Evolutionary conservation across 2,797 vertebrate species (phyloP), one percentile per base, ranked within the genome.

Genomic region (Clarias fuscus): DNA sequence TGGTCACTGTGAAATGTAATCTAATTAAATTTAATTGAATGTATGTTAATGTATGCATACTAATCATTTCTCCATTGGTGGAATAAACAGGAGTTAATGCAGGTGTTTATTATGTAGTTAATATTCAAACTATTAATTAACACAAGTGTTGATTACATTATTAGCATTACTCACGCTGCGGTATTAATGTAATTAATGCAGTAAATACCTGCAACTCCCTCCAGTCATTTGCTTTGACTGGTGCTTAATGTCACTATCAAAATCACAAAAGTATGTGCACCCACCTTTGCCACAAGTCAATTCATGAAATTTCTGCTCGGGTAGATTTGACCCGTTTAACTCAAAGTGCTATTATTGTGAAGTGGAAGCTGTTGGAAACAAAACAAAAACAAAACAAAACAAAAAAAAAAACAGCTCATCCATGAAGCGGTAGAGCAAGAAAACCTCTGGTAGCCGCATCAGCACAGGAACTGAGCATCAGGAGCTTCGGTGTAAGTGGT

Each of bases 31-130:
- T 58, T 13, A 13, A 68, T 48, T 33, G 18, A 67, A 67, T 82
- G 4, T 56, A 82, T 82, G 80, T 33, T 68, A 82, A 82, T 70
- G 20, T 68, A 82, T 70, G 65, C 65, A 15, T 30, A 70, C 8
- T 33, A 70, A 58, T 68, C 33, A 70, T 68, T 37, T 22, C 11
- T 2, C 2, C 27, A 82, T 70, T 58, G 80, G 64, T 67, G 64
- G 62, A 70, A 56, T 82, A 33, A 82, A 82, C 64, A 68, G 0
- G 64, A 82, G 48, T 30, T 20, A 33, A 33, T 22, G 14, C 64
- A 82, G 80, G 64, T 82, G 80, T 65, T 82, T 18, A 53, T 82
- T 53, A 53, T 67, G 62, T 82, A 48, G 30, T 67, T 82, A 70
- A 70, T 8, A 56, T 30, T 56, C 27, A 53, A 33, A 70, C 62